Evolutionary conservation across 1,140 invertebrate genomes (phyloP), one percentile per base, ranked within the genome.

Genomic region (Euura lappo): DNA sequence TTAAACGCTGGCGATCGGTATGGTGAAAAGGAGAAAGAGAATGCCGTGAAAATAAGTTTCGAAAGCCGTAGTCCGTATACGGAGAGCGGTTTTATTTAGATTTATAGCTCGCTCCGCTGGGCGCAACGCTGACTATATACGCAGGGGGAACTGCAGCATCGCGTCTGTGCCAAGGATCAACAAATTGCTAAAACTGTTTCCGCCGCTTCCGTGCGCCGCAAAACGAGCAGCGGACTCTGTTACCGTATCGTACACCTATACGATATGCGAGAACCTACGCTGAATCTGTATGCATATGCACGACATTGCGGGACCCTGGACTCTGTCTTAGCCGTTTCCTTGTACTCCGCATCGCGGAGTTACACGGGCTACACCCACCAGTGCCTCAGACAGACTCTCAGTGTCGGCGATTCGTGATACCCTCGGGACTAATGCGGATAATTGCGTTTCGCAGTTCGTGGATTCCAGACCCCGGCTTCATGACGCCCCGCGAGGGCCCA

Each of bases 391-490:
- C 13, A n/a, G 4, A 60, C 8, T n/a, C 51, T n/a, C 51, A 60
- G 51, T 60, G 51, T 60, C 76, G 79, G 65, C 72, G 75, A 78
- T 85, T 86, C 85, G 85, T 86, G 85, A 85, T 85, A 86, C 83
- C 85, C 85, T 79, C 81, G 82, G 84, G 85, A 85, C 83, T 85
- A 85, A 85, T 84, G 83, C 81, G 83, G 84, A 85, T 86, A 86
- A 85, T 86, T 86, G 83, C 83, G 79, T 85, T 86, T 85, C 84
- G 83, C 83, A 85, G 84, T 85, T 86, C 80, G 83, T 85, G 83
- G 85, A 85, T 85, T 85, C 79, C 79, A 60, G 13, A n/a, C 13
- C 8, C 51, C 8, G 51, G 51, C 6, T n/a, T n/a, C 51, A n/a
- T 60, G 51, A 60, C 6, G 51, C 3, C 6, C 51, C 47, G 47